Base-by-base conservation (phyloP, 2,888 invertebrate species). In the Leptinotarsa juncta region DNA sequence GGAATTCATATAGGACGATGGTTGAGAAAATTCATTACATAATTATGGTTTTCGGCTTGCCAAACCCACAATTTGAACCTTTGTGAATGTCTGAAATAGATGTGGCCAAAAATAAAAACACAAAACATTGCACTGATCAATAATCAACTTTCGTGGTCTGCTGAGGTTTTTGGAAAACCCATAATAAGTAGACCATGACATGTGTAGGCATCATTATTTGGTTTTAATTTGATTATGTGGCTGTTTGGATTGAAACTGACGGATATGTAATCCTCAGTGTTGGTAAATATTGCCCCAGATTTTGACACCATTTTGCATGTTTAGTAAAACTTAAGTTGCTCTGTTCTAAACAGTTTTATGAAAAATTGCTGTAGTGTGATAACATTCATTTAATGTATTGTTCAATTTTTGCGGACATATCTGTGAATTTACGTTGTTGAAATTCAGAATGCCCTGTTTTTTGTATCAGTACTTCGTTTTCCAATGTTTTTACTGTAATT, bases 61-160 rank as follows among this genome's bases (percentile, higher is more conserved):
- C 70, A 23, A 42, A 57, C 26, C n/a, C n/a, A 62, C 48, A 67
- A 67, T 49, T 48, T 50, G 20, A 15, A 62, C 42, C 7, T n/a
- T n/a, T n/a, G 32, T 62, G 42, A 32, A 62, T 62, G 26, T 32
- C 32, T 16, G 32, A 16, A 62, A 62, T 62, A 26, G 26, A 42
- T 57, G 57, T 57, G 57, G 20, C 20, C 7, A 16, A 57, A 57
- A 57, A 62, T 32, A 62, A 70, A 73, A 73, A 71, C 65, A 55
- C 55, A 67, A 72, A 72, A 69, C 69, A 71, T 65, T 62, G 32
- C 32, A 66, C 70, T 66, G 70, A 73, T 73, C 73, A 73, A 73
- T 73, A 73, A 70, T 73, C 55, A 73, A 32, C 66, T 65, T 70
- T 66, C 68, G 70, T 73, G 69, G 73, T 73, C 49, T 72, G n/a